Percentiles rank a stretch among this genome's conserved stretches.
These are phyloP conservation scores for Chrosomus eos DNA, from an alignment of 2,797 vertebrate genomes.

Conservation along the genomic window DNA sequence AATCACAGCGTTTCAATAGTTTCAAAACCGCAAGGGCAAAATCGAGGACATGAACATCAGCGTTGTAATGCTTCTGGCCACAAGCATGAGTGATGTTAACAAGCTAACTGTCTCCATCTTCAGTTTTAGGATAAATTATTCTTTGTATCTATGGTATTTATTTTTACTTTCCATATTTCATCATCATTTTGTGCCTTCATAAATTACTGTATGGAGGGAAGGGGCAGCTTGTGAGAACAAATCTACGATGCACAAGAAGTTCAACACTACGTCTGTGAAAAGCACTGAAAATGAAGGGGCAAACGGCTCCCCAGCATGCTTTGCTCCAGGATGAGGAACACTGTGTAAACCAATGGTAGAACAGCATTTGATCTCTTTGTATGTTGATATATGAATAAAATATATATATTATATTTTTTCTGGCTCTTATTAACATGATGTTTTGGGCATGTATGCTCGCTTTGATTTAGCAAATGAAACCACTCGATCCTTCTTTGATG, in stretches of 20 bases:
- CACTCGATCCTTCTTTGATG: constrained; percentile 65
- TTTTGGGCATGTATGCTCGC: constrained; percentile 71
- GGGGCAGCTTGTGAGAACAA: constrained; percentile 68
- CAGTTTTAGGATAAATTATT: constrained; percentile 81
- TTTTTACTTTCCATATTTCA: constrained; percentile 67
- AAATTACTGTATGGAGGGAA: constrained; percentile 69
- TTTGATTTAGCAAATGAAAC: constrained; percentile 71
- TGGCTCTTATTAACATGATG: constrained; percentile 67
- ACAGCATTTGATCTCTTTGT: constrained; percentile 70
- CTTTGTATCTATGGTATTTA: constrained; percentile 78
- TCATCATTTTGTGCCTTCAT: constrained; percentile 81
- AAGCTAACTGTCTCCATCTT: constrained; percentile 72
- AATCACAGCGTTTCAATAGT: constrained; percentile 63
- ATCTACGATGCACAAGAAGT: constrained; percentile 68
- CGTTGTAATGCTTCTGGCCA: constrained; percentile 36
- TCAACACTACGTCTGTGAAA: constrained; percentile 68
- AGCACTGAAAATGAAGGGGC: constrained; percentile 76
- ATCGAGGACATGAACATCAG: constrained; percentile 27
- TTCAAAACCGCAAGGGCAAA: constrained; percentile 63
- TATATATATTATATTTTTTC: constrained; percentile 67
- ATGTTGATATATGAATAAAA: constrained; percentile 65
- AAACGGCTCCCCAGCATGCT: constrained; percentile 64
- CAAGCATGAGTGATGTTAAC: constrained; percentile 61
- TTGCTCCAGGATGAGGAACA: constrained; percentile 75
- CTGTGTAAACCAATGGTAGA: constrained; percentile 80